Base-by-base conservation (phyloP, 2,888 invertebrate genomes). In the Pegoplata infirma region DNA sequence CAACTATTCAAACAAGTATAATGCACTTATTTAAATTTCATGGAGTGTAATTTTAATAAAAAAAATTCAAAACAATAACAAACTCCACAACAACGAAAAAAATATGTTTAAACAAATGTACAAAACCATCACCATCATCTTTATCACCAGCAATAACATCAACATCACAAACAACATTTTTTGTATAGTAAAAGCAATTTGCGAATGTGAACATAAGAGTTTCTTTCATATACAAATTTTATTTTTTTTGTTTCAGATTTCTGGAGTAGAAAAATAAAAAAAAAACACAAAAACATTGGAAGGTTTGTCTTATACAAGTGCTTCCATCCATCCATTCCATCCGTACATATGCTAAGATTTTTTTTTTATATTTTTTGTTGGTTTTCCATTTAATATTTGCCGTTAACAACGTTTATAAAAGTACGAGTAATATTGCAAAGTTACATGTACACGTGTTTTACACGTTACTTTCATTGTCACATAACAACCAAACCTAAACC, bases 361-460 rank as follows among this genome's bases (percentile, higher is more conserved):
- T 55, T 8, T 47, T 56, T 56, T 36, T 21, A 47, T 6, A 46
- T 55, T 8, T 51, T 16, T 59, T 56, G 51, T 51, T 10, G 19
- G 36, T 49, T 55, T 51, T 59, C 28, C 53, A 73, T 58, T 78
- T 66, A 59, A 64, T 63, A 64, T 68, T n/a, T 78, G 64, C 73
- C 68, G 73, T 78, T 78, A 69, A 73, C 64, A 64, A 69, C 68
- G 40, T 73, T 69, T 47, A 47, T 53, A 68, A 71, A 77, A 68
- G 51, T n/a, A n/a, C n/a, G n/a, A n/a, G n/a, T 51, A 51, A 58
- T 59, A 53, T 68, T 64, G 25, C 59, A 53, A n/a, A 21, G 36
- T 40, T 44, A 69, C 32, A 46, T 10, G 10, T 85, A 85, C 87
- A 86, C 87, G 86, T 87, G 87, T 88, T 82, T 78, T 81, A 80